phyloP scores from a whole-genome alignment of 2,797 vertebrate genomes.

The Trachops cirrhosus region DNA sequence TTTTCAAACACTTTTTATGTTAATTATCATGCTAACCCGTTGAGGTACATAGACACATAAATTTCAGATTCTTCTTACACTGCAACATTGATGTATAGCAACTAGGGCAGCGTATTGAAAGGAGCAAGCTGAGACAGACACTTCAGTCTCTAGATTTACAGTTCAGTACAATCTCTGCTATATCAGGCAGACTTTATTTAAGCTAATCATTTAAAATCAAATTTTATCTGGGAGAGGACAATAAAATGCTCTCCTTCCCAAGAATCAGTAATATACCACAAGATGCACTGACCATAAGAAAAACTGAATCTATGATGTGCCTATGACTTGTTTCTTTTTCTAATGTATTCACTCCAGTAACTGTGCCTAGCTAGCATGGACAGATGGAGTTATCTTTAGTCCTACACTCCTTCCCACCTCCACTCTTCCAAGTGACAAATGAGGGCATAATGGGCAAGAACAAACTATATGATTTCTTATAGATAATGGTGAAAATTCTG shows the following conservation, averaged over 20 bases:
- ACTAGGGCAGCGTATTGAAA: neutral
- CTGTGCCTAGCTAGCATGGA: accelerated
- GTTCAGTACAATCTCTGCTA: neutral
- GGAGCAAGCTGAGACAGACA: neutral
- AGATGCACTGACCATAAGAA: neutral
- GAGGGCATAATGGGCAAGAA: neutral
- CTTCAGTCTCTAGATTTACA: neutral
- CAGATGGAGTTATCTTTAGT: neutral
- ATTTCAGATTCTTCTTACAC: neutral
- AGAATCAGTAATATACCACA: neutral
- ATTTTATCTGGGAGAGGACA: neutral
- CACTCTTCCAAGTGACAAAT: neutral
- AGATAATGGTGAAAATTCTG: neutral
- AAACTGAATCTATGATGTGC: neutral
- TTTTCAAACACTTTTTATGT: neutral
- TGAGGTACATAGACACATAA: neutral
- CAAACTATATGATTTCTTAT: neutral
- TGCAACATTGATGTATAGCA: neutral
- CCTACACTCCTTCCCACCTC: neutral
- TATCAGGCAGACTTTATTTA: neutral
- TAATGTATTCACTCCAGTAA: neutral
- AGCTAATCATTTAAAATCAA: constrained; percentile 2
- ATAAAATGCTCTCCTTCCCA: neutral
- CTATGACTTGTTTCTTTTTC: neutral
- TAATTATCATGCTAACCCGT: neutral